phyloP scores from a whole-genome alignment of 1,140 invertebrate species.

The Sipha flava region DNA sequence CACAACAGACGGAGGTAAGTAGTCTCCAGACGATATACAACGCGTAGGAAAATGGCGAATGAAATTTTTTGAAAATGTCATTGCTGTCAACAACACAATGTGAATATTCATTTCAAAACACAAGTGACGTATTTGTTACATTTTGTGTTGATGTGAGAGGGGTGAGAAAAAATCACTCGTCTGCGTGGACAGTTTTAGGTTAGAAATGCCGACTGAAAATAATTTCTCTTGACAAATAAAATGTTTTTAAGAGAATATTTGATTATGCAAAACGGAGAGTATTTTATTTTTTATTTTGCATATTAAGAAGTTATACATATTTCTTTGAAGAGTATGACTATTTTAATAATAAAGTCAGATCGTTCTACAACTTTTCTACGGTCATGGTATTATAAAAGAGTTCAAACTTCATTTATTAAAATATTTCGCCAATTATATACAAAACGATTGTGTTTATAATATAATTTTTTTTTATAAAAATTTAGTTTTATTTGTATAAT shows the following conservation, averaged over 20 bases:
- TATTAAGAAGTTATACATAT: neutral
- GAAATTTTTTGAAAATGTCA: neutral
- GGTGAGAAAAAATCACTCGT: neutral
- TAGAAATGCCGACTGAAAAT: neutral
- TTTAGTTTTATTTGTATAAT: no score
- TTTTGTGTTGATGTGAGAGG: neutral
- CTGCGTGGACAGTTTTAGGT: neutral
- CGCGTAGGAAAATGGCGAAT: neutral
- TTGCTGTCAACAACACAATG: neutral
- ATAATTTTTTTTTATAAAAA: no score
- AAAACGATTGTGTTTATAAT: no score
- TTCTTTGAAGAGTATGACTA: neutral
- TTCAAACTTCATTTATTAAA: neutral
- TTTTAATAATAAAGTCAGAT: constrained; percentile 9
- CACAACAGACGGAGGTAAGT: neutral
- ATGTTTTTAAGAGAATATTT: constrained; percentile 6
- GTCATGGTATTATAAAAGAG: neutral
- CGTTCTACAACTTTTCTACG: neutral
- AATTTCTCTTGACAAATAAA: neutral
- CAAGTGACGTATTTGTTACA: neutral
- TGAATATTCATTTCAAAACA: neutral
- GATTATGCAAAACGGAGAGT: neutral
- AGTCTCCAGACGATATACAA: neutral
- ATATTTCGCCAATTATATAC: no score
- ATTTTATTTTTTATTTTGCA: neutral